A percentile compares a stretch with the other conserved stretches of the same genome.
phyloP scores from a whole-genome alignment of 64 coral and sea anemone genomes.

The Dendrophyllia cribrosa region DNA sequence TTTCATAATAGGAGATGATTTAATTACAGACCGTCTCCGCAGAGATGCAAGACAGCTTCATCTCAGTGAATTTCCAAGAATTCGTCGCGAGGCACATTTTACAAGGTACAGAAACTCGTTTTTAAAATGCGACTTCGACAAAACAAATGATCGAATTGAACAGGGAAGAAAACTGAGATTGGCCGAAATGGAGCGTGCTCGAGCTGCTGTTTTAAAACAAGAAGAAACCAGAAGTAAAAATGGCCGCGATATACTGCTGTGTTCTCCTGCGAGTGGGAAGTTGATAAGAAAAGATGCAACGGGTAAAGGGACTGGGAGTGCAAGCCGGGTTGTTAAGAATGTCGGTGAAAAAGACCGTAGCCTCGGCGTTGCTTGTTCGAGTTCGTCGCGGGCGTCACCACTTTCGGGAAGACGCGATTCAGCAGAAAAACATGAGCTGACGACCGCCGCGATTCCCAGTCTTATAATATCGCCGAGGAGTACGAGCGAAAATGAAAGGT shows the following conservation, averaged over 20 bases:
- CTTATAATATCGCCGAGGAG: not conserved
- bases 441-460: not conserved
- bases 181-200: constrained; percentile 41
- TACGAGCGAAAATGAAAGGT: not conserved
- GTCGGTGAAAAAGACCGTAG: not conserved
- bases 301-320: not conserved
- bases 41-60: constrained; percentile 71
- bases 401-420: not conserved
- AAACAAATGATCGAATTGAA: constrained; percentile 43
- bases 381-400: not conserved
- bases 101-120: constrained; percentile 55
- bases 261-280: not conserved
- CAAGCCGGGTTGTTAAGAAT: not conserved
- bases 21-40: constrained; percentile 18
- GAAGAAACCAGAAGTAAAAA: not conserved
- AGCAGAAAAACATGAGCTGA: not conserved
- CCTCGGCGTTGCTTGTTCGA: not conserved
- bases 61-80: constrained; percentile 49
- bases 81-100: constrained; percentile 59
- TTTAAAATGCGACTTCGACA: constrained; percentile 40
- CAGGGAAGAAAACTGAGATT: constrained; percentile 25
- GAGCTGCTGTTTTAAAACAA: not conserved
- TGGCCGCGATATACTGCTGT: not conserved
- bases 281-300: not conserved
- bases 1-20: constrained; percentile 53